Conservation (phyloP, 1,140 invertebrate species). For the Apis florea region DNA sequence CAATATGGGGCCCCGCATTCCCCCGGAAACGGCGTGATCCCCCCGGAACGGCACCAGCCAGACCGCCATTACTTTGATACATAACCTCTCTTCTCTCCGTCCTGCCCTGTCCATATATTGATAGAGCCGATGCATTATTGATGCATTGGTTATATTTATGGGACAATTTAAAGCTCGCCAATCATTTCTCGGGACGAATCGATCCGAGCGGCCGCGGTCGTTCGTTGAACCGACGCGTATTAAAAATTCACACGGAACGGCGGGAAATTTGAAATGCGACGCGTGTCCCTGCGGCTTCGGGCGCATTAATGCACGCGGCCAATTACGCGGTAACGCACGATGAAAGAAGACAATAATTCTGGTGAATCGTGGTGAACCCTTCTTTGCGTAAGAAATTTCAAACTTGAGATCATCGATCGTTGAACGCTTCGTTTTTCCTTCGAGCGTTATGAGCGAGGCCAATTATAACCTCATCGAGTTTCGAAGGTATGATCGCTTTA, state of each 20-base stretch:
- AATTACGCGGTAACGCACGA: constrained; percentile 8
- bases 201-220: constrained; percentile 40
- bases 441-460: too few relatives aligned
- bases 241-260: constrained; percentile 48
- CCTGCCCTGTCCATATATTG: constrained; percentile 69
- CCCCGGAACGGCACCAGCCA: constrained; percentile 41
- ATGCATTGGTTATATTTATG: constrained; percentile 75
- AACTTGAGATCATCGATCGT: too few relatives aligned
- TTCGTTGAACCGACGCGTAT: constrained; percentile 50
- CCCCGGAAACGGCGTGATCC: constrained; percentile 56
- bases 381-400: neutral
- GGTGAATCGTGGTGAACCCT: neutral
- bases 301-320: constrained; percentile 22
- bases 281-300: neutral
- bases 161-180: constrained; percentile 69
- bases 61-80: constrained; percentile 76
- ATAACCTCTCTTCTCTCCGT: constrained; percentile 69
- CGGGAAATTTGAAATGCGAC: constrained; percentile 51
- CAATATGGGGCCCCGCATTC: constrained; percentile 74
- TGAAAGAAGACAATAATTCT: constrained; percentile 8
- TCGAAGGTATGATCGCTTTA: too few relatives aligned
- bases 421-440: too few relatives aligned
- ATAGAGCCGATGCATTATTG: constrained; percentile 75
- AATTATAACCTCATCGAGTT: too few relatives aligned
- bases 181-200: constrained; percentile 67